These are phyloP conservation scores for Cephus sareptanus DNA, from an alignment of 2,888 invertebrate species.

Conservation along the genomic window DNA sequence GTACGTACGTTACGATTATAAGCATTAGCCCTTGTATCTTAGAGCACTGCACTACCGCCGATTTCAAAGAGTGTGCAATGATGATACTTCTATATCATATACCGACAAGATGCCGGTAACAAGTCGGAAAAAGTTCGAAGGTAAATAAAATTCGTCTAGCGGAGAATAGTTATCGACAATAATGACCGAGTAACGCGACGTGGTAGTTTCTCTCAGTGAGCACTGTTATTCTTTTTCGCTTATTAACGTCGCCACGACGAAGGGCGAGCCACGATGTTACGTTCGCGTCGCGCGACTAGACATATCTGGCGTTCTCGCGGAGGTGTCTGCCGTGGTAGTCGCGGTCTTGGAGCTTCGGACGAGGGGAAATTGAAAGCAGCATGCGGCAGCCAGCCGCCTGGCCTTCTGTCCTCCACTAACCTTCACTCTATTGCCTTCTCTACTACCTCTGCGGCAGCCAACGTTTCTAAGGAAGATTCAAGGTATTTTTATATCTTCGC, in stretches of 20 bases:
- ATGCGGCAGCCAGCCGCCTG: slow-evolving; percentile 31
- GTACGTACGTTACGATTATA: not conserved
- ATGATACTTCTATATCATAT: not conserved
- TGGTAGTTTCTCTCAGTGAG: not conserved
- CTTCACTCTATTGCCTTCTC: slow-evolving; percentile 18
- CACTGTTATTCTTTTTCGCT: not conserved
- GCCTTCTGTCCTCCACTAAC: slow-evolving; percentile 30
- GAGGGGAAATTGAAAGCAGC: slow-evolving; percentile 31
- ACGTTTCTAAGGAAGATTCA: slow-evolving; percentile 24
- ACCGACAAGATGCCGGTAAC: not conserved
- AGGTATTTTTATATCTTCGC: slow-evolving; percentile 35
- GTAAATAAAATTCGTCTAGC: not conserved
- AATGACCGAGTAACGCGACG: not conserved
- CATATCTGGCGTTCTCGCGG: slow-evolving; percentile 19
- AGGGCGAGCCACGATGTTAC: not conserved
- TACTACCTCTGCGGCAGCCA: slow-evolving; percentile 7
- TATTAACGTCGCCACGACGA: not conserved
- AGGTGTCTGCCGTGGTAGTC: slow-evolving; percentile 2
- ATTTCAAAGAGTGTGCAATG: not conserved
- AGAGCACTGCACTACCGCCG: not conserved
- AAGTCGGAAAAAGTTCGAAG: not conserved
- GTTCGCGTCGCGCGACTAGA: slow-evolving; percentile 19
- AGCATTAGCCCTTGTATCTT: not conserved
- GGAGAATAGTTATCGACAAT: not conserved
- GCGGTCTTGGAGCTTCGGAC: slow-evolving; percentile 24